Evolutionary conservation across 2,797 vertebrate genomes (phyloP), one percentile per base, ranked within the genome.

Genomic region (Phalanger gymnotis): DNA sequence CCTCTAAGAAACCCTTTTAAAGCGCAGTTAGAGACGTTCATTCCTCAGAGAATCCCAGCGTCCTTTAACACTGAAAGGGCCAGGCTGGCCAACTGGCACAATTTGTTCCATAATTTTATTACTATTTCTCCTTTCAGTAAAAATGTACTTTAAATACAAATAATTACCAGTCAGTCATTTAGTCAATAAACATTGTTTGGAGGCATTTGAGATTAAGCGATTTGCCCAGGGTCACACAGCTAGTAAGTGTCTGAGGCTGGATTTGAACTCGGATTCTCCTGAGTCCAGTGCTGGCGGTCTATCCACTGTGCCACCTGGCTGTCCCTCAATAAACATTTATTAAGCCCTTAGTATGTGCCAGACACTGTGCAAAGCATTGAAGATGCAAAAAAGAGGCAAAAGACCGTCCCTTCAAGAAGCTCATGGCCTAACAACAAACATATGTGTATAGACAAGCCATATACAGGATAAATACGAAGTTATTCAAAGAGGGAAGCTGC

Each of bases 1-100:
- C 81, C 96, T 54, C 12, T 73, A 16, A 66, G 66, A 93, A 95
- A 81, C 56, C 61, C 91, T 93, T 92, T 91, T 94, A 81, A 96
- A 89, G 58, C 92, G 61, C 34, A 54, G 94, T 54, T 94, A 55
- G 95, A 90, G 91, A 54, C 81, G 5, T 54, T 96, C 9, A 91
- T 93, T 95, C 81, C 91, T 94, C 92, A 47, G n/a, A 81, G n/a
- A 81, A 81, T 40, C 16, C 66, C n/a, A 5, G 5, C 14, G n/a
- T n/a, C 7, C 19, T 81, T 81, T 81, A 81, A 81, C 19, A 47
- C 66, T 40, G 2, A 81, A 73, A 73, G 12, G 61, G 25, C n/a
- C 66, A 47, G n/a, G 6, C n/a, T 81, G n/a, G 66, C 16, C n/a
- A 81, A 47, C 19, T 47, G n/a, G n/a, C n/a, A 47, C 22, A 9